Conservation (phyloP, 1,140 invertebrate genomes). For the Leptonema lineaticorne region DNA sequence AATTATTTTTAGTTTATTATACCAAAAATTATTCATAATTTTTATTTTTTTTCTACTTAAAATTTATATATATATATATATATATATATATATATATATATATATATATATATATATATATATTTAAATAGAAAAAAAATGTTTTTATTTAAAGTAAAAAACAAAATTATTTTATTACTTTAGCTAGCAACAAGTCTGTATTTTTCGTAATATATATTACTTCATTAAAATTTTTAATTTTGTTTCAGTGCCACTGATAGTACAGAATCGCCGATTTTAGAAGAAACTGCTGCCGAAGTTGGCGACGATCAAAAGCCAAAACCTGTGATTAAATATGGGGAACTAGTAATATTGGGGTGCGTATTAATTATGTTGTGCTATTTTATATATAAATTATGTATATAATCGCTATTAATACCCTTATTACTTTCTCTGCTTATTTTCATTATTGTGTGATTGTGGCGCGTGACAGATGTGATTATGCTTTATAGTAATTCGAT, state of each 20-base stretch:
- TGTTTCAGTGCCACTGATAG: conserved; percentile 66
- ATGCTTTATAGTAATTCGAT: neutral
- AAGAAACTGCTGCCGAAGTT: conserved; percentile 63
- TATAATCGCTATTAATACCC: no score
- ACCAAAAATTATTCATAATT: no score
- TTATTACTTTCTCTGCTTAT: no score
- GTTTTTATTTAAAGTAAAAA: neutral
- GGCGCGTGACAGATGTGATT: neutral
- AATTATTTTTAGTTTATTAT: neutral
- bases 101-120: no score
- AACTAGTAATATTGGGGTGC: conserved; percentile 92
- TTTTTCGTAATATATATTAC: neutral
- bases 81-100: no score
- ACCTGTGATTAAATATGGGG: conserved; percentile 83
- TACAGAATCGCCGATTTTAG: conserved; percentile 69
- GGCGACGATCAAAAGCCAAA: conserved; percentile 68
- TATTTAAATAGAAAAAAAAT: no score
- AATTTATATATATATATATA: no score
- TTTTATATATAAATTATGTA: neutral
- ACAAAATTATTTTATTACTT: no score
- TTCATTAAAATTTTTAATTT: conserved; percentile 37
- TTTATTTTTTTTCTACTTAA: no score
- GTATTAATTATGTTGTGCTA: conserved; percentile 46
- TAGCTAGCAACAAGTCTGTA: neutral
- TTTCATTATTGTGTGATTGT: neutral